Percentiles rank a stretch among this genome's conserved stretches.
These are phyloP conservation scores for Phortica magna DNA, from an alignment of 2,888 invertebrate species.

Conservation along the genomic window DNA sequence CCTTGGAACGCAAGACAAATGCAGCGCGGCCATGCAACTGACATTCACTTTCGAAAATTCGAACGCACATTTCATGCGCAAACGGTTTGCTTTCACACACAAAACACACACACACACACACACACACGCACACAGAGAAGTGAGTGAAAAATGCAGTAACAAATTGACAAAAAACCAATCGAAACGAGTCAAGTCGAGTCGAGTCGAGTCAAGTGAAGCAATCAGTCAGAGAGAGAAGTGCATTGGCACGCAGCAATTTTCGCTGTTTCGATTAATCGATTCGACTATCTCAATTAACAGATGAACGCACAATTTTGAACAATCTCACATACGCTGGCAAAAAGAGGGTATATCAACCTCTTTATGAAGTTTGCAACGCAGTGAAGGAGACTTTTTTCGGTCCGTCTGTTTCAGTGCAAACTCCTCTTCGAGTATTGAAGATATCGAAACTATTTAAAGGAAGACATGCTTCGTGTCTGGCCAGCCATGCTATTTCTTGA, in stretches of 20 bases:
- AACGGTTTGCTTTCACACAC: background rate
- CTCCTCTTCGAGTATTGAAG: too few relatives aligned
- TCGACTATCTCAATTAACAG: slow-evolving; percentile 6
- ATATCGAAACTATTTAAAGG: too few relatives aligned
- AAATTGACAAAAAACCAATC: background rate
- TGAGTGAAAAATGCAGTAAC: background rate
- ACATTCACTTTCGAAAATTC: slow-evolving; percentile 24
- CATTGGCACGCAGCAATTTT: slow-evolving; percentile 10
- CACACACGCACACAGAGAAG: background rate
- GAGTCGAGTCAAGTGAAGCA: background rate
- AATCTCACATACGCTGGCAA: background rate
- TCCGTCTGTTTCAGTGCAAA: slow-evolving; percentile 15
- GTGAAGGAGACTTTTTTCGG: too few relatives aligned
- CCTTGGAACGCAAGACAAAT: background rate
- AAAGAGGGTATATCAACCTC: background rate
- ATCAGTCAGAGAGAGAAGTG: background rate
- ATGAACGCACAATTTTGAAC: slow-evolving; percentile 14
- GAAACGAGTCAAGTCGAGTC: background rate
- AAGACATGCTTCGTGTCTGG: too few relatives aligned
- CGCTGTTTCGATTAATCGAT: background rate
- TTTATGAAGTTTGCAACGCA: too few relatives aligned
- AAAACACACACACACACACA: background rate
- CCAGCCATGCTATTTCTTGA: too few relatives aligned
- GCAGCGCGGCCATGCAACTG: slow-evolving; percentile 3
- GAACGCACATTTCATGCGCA: background rate